Evolutionary conservation across 2,113 vertebrate genomes (phyloP), one percentile per base, ranked within the genome.

Genomic region (Chaetops frenatus): DNA sequence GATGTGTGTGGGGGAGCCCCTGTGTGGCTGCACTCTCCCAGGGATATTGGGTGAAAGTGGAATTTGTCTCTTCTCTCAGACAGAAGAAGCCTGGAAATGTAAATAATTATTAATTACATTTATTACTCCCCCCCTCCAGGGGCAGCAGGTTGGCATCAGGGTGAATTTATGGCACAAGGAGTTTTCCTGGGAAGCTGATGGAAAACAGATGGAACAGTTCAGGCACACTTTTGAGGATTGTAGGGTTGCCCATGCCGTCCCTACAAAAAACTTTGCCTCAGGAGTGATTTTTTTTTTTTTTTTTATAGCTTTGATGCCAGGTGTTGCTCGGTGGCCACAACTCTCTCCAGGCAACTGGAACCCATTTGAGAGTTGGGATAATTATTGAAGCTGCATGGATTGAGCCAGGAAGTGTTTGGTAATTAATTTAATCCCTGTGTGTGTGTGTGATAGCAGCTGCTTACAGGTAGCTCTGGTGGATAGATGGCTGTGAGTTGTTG

Each of bases 301-400:
- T n/a, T n/a, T n/a, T n/a, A 0, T 4, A n/a, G 51, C 3, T 0
- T 1, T 21, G 50, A 28, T 12, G 3, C 29, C 16, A 16, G 31
- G 40, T 42, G n/a, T 16, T 50, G 86, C 71, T 50, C 1, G 35
- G 11, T 64, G 80, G 76, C 60, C 77, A 25, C 48, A 12, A 0
- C 12, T 2, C 76, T 50, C 67, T 48, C 1, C n/a, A 24, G 70
- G 64, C 38, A 21, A 10, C 20, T 9, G 0, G 13, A 33, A 0
- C 6, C 20, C 15, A 0, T 44, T 20, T 35, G 42, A 9, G 1
- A n/a, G 1, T 15, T 1, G 10, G 9, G 15, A 5, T 66, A 12
- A 48, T 71, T 31, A 23, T 6, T 10, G 2, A 33, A 77, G 35
- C 36, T 1, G 11, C 4, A 0, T 5, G 48, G 29, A 5, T 9